Percentiles rank a stretch among this genome's conserved stretches.
Evolutionary conservation across 2,797 vertebrate species (phyloP).

Genomic region (Microctenopoma lineatum): DNA sequence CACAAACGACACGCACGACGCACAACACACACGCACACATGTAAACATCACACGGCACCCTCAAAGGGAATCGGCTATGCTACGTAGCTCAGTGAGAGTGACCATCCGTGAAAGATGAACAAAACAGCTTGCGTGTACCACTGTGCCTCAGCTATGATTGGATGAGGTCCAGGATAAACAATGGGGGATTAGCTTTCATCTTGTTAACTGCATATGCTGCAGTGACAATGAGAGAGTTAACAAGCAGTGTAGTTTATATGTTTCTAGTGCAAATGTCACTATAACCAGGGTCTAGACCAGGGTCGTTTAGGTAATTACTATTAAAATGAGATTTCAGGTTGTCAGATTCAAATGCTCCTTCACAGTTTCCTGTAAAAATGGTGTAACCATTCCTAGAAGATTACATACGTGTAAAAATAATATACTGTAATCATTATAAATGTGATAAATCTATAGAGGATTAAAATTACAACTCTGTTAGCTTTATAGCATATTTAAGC

Average conservation of each 20-base stretch:
- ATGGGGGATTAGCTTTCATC: conserved; percentile 46
- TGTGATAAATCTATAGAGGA: too few relatives aligned
- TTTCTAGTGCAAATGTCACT: conserved; percentile 30
- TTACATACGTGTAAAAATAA: too few relatives aligned
- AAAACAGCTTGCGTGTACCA: conserved; percentile 32
- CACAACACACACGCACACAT: conserved; percentile 11
- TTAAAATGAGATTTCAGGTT: neutral
- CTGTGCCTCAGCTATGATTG: conserved; percentile 30
- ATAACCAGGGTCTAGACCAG: too few relatives aligned
- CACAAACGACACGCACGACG: conserved; percentile 15
- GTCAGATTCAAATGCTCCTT: neutral
- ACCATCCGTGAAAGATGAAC: conserved; percentile 47
- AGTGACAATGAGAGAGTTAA: conserved; percentile 16
- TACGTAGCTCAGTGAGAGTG: conserved; percentile 23
- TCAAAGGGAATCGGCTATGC: conserved; percentile 24
- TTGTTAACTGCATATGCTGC: conserved; percentile 32
- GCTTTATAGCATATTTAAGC: too few relatives aligned
- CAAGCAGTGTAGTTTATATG: neutral
- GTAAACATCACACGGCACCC: conserved; percentile 7
- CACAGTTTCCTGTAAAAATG: too few relatives aligned
- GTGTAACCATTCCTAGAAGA: too few relatives aligned
- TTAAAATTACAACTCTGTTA: too few relatives aligned
- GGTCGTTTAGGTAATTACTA: neutral
- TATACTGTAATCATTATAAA: too few relatives aligned
- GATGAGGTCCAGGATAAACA: conserved; percentile 49